phyloP scores from a whole-genome alignment of 2,888 invertebrate genomes.

The Nasonia oneida region DNA sequence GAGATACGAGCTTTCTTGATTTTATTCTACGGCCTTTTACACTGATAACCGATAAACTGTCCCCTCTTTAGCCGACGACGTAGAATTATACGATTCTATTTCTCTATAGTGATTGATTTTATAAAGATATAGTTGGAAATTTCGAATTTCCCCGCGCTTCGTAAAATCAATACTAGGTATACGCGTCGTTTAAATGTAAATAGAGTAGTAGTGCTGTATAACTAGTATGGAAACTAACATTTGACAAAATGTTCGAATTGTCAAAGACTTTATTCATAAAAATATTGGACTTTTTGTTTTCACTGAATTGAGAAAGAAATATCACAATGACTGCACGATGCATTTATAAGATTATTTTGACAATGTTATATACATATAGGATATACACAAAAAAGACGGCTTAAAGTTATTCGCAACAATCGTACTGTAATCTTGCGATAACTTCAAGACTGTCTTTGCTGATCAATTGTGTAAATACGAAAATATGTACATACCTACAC shows the following conservation, averaged over 20 bases:
- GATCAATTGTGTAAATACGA: slow-evolving; percentile 50
- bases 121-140: neutral
- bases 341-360: slow-evolving; percentile 6
- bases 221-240: neutral
- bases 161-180: neutral
- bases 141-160: neutral
- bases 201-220: neutral
- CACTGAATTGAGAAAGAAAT: neutral
- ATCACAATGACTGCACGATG: neutral
- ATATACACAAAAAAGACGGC: neutral
- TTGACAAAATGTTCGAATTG: neutral
- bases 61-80: neutral
- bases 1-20: neutral
- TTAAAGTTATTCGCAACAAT: neutral
- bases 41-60: neutral
- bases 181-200: neutral
- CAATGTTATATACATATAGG: neutral
- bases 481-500: slow-evolving; percentile 52
- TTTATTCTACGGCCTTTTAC: neutral
- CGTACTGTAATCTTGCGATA: neutral
- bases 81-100: neutral
- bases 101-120: neutral
- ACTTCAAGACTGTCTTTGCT: slow-evolving; percentile 20
- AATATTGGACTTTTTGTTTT: slow-evolving; percentile 1
- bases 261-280: neutral